A percentile compares a stretch with the other conserved stretches of the same genome.
Conservation (phyloP, 1,140 invertebrate genomes). For the Plectus sambesii region DNA sequence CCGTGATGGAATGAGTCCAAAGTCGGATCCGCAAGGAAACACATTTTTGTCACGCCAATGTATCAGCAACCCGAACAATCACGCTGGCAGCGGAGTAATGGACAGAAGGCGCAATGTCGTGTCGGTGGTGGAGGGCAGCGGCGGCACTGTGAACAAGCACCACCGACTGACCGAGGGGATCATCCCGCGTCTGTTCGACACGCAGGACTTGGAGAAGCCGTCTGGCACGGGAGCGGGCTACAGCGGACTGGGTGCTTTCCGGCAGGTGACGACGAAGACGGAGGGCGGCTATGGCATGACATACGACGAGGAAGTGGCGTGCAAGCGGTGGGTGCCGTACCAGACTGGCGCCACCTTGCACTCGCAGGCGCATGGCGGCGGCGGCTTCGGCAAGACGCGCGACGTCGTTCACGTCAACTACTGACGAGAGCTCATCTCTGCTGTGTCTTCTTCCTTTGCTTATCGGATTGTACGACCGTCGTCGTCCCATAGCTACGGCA, state of each 20-base stretch:
- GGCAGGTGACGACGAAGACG: constrained; percentile 20
- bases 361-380: not conserved
- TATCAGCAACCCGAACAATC: constrained; percentile 20
- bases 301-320: constrained; percentile 17
- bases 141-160: constrained; percentile 18
- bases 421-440: too few relatives aligned
- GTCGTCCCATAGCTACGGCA: too few relatives aligned
- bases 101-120: constrained; percentile 15
- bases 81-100: constrained; percentile 24
- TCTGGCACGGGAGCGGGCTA: too few relatives aligned
- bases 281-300: constrained; percentile 25
- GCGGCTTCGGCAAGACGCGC: too few relatives aligned
- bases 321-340: constrained; percentile 2
- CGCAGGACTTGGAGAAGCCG: constrained; percentile 11
- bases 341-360: constrained; percentile 8
- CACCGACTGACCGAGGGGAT: constrained; percentile 23
- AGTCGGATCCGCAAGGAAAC: constrained; percentile 19
- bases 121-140: constrained; percentile 1
- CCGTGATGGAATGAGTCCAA: constrained; percentile 17
- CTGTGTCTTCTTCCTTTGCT: too few relatives aligned
- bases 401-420: too few relatives aligned
- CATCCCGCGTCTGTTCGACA: constrained; percentile 27
- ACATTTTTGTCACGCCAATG: constrained; percentile 27
- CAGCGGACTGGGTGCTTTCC: constrained; percentile 29
- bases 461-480: too few relatives aligned